A percentile compares a stretch with the other conserved stretches of the same genome.
Conservation (phyloP, 2,888 invertebrate genomes). For the Cephus spinipes region DNA sequence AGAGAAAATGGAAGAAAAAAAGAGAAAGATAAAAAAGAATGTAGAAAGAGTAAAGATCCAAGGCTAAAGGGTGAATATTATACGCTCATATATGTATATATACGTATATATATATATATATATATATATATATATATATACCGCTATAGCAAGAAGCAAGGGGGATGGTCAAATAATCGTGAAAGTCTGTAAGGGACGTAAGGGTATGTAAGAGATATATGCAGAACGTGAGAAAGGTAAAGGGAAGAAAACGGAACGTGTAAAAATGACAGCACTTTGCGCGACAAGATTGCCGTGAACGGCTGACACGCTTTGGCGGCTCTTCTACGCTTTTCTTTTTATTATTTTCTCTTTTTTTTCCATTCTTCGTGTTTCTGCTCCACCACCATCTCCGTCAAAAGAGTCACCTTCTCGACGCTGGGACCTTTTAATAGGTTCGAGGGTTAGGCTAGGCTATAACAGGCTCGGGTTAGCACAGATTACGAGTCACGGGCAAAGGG, state of each 20-base stretch:
- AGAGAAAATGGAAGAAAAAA: not conserved
- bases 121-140: not conserved
- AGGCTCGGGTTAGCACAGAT: not conserved
- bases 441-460: not conserved
- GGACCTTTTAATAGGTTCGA: not conserved
- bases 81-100: not conserved
- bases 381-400: not conserved
- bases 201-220: slow-evolving; percentile 12
- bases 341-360: not conserved
- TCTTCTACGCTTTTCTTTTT: slow-evolving; percentile 12
- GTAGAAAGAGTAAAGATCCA: slow-evolving; percentile 15
- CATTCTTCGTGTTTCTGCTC: slow-evolving; percentile 5
- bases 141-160: not conserved
- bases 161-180: slow-evolving; percentile 16
- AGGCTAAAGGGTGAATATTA: slow-evolving; percentile 13
- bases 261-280: slow-evolving; percentile 28
- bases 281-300: slow-evolving; percentile 28
- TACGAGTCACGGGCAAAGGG: not conserved
- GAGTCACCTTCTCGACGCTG: not conserved
- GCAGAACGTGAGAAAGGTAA: not conserved
- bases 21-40: slow-evolving; percentile 27
- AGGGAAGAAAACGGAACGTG: slow-evolving; percentile 17
- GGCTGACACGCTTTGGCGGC: slow-evolving; percentile 2
- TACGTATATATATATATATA: no score
- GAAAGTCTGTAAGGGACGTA: slow-evolving; percentile 17